phyloP scores from a whole-genome alignment of 2,797 vertebrate species.

The Okamejei kenojei region DNA sequence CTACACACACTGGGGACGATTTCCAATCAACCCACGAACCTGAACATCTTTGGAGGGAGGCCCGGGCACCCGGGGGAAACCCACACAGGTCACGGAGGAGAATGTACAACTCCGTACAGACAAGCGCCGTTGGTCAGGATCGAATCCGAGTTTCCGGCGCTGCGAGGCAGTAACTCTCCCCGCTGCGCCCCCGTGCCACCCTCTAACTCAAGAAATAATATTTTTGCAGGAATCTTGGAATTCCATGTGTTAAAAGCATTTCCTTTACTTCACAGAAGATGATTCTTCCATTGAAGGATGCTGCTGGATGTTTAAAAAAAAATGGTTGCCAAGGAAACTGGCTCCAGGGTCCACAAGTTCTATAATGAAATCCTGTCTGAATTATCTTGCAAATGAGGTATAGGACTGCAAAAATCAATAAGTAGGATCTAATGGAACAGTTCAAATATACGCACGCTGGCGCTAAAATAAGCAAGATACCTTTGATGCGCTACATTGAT shows the following conservation, averaged over 20 bases:
- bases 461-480: constrained; percentile 1
- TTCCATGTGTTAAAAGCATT: not conserved
- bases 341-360: not conserved
- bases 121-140: too few species aligned
- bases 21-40: too few species aligned
- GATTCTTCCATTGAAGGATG: not conserved
- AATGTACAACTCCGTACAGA: too few species aligned
- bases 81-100: too few species aligned
- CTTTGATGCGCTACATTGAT: not conserved
- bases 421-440: constrained; percentile 1
- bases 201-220: not conserved
- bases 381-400: constrained; percentile 26
- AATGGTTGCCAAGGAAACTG: constrained; percentile 42
- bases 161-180: too few species aligned
- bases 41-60: too few species aligned
- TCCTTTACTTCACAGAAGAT: constrained; percentile 20
- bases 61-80: too few species aligned
- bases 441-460: not conserved
- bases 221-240: not conserved
- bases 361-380: constrained; percentile 32
- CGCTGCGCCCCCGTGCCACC: too few species aligned
- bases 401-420: not conserved
- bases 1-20: too few species aligned
- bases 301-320: not conserved
- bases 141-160: too few species aligned